Percentiles rank a stretch among this genome's conserved stretches.
Conservation (phyloP, 2,113 vertebrate species). For the Tylochromis polylepis region DNA sequence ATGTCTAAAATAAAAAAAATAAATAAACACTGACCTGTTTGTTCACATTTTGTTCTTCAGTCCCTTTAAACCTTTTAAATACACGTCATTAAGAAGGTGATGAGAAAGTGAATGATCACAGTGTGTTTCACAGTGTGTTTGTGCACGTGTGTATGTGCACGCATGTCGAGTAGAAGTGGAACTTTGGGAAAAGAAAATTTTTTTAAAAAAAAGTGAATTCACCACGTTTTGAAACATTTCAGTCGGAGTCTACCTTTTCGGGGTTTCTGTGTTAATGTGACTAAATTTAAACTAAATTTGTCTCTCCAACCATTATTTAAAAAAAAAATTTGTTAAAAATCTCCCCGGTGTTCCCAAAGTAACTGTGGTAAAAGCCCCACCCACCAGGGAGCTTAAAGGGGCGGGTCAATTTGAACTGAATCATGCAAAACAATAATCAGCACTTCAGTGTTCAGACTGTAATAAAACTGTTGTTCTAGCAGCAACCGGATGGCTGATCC, state of each 20-base stretch:
- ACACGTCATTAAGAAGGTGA: rapidly evolving
- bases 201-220: no score
- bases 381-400: neutral
- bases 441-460: neutral
- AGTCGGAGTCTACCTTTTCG: neutral
- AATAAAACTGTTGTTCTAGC: no score
- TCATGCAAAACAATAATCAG: neutral
- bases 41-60: neutral
- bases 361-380: neutral
- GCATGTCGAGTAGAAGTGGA: no score
- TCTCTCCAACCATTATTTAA: no score
- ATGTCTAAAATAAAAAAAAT: neutral
- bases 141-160: no score
- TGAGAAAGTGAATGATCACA: neutral
- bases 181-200: no score
- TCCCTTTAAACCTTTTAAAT: rapidly evolving
- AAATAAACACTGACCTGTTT: neutral
- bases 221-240: neutral
- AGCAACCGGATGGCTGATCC: neutral
- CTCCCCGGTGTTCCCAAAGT: neutral
- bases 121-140: rapidly evolving
- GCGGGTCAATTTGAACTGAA: rapidly evolving
- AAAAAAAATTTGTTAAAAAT: no score
- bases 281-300: neutral
- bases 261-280: neutral